A percentile compares a stretch with the other conserved stretches of the same genome.
These are phyloP conservation scores for Oryzias celebensis DNA, from an alignment of 2,113 vertebrate genomes.

Conservation along the genomic window DNA sequence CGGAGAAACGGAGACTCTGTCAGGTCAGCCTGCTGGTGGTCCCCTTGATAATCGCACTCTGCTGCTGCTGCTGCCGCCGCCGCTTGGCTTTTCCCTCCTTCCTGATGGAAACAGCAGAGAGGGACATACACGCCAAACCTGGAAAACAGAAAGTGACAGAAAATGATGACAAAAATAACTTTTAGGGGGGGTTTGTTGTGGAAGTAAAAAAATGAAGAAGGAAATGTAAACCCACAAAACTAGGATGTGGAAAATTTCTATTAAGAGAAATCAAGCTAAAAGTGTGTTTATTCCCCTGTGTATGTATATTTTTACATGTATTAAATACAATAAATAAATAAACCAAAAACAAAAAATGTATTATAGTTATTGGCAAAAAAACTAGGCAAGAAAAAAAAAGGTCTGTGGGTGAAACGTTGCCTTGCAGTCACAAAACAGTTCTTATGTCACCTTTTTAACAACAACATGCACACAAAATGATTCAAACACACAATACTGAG, in stretches of 20 bases:
- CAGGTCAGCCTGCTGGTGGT: constrained; percentile 80
- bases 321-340: too few relatives aligned
- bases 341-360: too few relatives aligned
- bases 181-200: constrained; percentile 9
- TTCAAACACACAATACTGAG: too few relatives aligned
- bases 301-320: too few relatives aligned
- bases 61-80: constrained; percentile 72
- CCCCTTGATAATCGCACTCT: constrained; percentile 83
- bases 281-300: too few relatives aligned
- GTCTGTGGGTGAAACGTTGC: not conserved
- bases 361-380: too few relatives aligned
- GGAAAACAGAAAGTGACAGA: not conserved
- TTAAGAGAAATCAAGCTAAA: too few relatives aligned
- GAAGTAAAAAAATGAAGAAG: constrained; percentile 3
- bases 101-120: constrained; percentile 97
- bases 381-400: not conserved
- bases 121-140: constrained; percentile 98
- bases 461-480: too few relatives aligned
- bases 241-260: too few relatives aligned
- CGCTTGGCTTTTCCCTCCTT: constrained; percentile 83
- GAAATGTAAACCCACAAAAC: not conserved
- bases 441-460: too few relatives aligned
- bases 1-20: constrained; percentile 81
- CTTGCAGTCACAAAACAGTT: not conserved
- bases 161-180: not conserved